A percentile compares a stretch with the other conserved stretches of the same genome.
These are phyloP conservation scores for Acanthosoma haemorrhoidale DNA, from an alignment of 2,888 invertebrate species.

Conservation along the genomic window DNA sequence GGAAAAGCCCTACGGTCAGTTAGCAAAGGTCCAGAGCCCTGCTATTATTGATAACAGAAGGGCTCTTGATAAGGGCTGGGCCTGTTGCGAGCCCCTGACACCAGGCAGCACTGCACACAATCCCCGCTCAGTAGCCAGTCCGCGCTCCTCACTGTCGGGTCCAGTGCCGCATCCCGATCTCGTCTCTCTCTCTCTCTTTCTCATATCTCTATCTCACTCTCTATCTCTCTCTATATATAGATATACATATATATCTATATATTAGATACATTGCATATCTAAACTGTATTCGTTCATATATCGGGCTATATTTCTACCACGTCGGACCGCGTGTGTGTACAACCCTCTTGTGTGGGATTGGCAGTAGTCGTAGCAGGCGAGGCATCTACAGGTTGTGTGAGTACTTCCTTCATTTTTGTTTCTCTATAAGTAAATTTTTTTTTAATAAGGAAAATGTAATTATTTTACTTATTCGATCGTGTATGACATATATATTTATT, in stretches of 20 bases:
- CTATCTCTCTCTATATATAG: too few species aligned
- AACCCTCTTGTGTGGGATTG: not conserved
- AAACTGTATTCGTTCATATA: not conserved
- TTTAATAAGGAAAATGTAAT: not conserved
- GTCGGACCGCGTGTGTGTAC: not conserved
- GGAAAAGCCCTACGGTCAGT: too few species aligned
- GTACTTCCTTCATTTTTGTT: not conserved
- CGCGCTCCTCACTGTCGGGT: slow-evolving; percentile 15
- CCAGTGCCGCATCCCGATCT: slow-evolving; percentile 12
- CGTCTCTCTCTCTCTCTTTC: too few species aligned
- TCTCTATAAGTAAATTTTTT: too few species aligned
- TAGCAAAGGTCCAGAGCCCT: too few species aligned
- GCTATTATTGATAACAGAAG: too few species aligned
- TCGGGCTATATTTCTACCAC: not conserved
- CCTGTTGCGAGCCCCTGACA: not conserved
- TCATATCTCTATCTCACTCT: too few species aligned
- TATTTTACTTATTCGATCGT: not conserved
- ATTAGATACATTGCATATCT: slow-evolving; percentile 8
- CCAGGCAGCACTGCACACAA: not conserved
- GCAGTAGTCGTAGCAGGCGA: too few species aligned
- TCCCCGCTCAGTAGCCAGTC: slow-evolving; percentile 15
- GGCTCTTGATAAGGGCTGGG: slow-evolving; percentile 9
- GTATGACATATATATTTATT: too few species aligned
- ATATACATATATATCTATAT: too few species aligned
- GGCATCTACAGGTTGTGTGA: not conserved